phyloP scores from a whole-genome alignment of 2,888 invertebrate species.

The Drosophila melanosoma region DNA sequence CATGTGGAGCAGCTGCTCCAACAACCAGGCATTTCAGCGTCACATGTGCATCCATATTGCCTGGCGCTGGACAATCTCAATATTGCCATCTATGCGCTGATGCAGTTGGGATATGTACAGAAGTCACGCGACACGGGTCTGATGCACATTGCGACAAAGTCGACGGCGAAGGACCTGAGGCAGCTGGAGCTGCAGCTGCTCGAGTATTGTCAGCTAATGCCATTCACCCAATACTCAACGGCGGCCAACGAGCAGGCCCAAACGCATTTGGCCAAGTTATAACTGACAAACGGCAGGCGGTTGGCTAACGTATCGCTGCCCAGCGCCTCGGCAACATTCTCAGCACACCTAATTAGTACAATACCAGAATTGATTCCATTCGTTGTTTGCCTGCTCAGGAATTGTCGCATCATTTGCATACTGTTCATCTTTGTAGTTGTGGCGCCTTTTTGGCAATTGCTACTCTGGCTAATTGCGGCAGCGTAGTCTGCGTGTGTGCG shows the following conservation, averaged over 20 bases:
- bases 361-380: constrained; percentile 58
- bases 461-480: constrained; percentile 60
- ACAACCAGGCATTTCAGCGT: constrained; percentile 52
- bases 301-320: constrained; percentile 23
- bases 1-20: constrained; percentile 86
- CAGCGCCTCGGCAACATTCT: constrained; percentile 19
- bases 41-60: constrained; percentile 89
- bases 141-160: constrained; percentile 48
- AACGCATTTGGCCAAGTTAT: constrained; percentile 82
- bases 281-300: constrained; percentile 74
- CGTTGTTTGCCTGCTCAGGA: constrained; percentile 67
- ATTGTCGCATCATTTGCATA: constrained; percentile 77
- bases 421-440: constrained; percentile 73
- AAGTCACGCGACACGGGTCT: constrained; percentile 75
- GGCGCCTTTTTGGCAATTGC: constrained; percentile 71
- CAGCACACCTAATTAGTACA: constrained; percentile 57
- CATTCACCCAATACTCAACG: constrained; percentile 82
- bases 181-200: constrained; percentile 74
- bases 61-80: constrained; percentile 89
- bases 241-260: constrained; percentile 69
- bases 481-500: constrained; percentile 13
- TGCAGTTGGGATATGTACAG: constrained; percentile 80
- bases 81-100: constrained; percentile 87
- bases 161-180: constrained; percentile 59
- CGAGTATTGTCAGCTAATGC: constrained; percentile 83